Evolutionary conservation across 2,113 vertebrate genomes (phyloP).

Genomic region (Misgurnus mizolepis): DNA sequence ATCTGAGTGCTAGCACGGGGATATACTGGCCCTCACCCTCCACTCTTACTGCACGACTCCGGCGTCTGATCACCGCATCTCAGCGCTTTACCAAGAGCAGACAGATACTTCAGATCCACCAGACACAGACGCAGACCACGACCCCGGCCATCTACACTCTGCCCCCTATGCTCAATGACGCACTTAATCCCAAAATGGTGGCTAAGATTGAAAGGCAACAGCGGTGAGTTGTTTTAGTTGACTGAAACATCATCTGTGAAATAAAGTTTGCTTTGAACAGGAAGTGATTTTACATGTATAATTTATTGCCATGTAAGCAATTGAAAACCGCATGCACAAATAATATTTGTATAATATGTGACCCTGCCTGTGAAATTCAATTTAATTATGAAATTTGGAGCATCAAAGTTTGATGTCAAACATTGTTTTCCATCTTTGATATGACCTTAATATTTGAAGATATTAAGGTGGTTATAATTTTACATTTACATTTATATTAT

Average conservation of each 20-base stretch:
- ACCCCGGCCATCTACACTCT: slow-evolving; percentile 79
- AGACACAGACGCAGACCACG: slow-evolving; percentile 76
- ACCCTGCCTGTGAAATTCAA: too few species aligned
- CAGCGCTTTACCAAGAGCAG: slow-evolving; percentile 93
- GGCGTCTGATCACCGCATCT: slow-evolving; percentile 94
- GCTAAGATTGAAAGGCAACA: slow-evolving; percentile 98
- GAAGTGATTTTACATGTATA: too few species aligned
- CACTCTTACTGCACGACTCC: slow-evolving; percentile 89
- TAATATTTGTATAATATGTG: too few species aligned
- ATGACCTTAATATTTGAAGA: too few species aligned
- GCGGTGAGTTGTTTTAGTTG: slow-evolving; percentile 73
- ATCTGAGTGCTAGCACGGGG: slow-evolving; percentile 63
- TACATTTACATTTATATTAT: too few species aligned
- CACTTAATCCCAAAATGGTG: slow-evolving; percentile 92
- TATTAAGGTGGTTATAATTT: too few species aligned
- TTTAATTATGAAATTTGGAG: too few species aligned
- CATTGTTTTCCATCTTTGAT: too few species aligned
- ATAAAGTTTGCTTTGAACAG: too few species aligned
- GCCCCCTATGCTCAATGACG: slow-evolving; percentile 81
- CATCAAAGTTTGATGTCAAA: too few species aligned
- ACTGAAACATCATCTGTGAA: not conserved
- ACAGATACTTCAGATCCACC: slow-evolving; percentile 89
- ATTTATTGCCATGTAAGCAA: too few species aligned
- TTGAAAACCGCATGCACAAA: too few species aligned
- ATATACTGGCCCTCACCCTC: slow-evolving; percentile 94